A percentile compares a stretch with the other conserved stretches of the same genome.
Evolutionary conservation across 2,888 invertebrate species (phyloP).

Genomic region (Endotricha flammealis): DNA sequence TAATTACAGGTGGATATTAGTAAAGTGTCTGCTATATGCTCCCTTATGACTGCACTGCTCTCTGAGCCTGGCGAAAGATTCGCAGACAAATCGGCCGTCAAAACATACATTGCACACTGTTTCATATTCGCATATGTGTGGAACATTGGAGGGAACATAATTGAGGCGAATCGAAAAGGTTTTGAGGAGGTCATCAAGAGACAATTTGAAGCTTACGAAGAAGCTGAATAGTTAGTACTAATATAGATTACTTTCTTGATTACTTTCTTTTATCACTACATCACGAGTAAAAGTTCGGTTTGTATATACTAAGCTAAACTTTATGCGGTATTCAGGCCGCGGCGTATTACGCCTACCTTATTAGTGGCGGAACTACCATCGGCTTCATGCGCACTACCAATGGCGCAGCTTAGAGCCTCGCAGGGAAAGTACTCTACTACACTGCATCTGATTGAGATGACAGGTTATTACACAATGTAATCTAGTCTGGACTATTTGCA

Average conservation of each 20-base stretch:
- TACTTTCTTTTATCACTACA: background rate
- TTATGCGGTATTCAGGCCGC: too few species aligned
- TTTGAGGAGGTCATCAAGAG: constrained; percentile 84
- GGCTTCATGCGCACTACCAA: too few species aligned
- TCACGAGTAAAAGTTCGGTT: background rate
- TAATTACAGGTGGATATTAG: constrained; percentile 89
- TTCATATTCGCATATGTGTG: constrained; percentile 91
- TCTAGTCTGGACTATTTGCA: too few species aligned
- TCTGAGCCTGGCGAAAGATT: constrained; percentile 79
- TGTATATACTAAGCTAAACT: too few species aligned
- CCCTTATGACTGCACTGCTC: constrained; percentile 84
- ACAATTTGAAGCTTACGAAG: constrained; percentile 83
- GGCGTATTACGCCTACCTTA: too few species aligned
- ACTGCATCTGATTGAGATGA: too few species aligned
- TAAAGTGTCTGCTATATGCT: constrained; percentile 87
- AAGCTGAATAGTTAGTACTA: constrained; percentile 74
- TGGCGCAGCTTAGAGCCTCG: too few species aligned
- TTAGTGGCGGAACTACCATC: too few species aligned
- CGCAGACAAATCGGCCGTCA: constrained; percentile 80
- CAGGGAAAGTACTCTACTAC: too few species aligned
- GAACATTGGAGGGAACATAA: constrained; percentile 91
- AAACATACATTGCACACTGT: constrained; percentile 83
- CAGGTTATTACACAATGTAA: too few species aligned
- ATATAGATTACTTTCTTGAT: constrained; percentile 3
- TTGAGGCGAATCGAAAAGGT: constrained; percentile 81